phyloP scores from a whole-genome alignment of 2,888 invertebrate species.

The Lycophotia porphyrea region DNA sequence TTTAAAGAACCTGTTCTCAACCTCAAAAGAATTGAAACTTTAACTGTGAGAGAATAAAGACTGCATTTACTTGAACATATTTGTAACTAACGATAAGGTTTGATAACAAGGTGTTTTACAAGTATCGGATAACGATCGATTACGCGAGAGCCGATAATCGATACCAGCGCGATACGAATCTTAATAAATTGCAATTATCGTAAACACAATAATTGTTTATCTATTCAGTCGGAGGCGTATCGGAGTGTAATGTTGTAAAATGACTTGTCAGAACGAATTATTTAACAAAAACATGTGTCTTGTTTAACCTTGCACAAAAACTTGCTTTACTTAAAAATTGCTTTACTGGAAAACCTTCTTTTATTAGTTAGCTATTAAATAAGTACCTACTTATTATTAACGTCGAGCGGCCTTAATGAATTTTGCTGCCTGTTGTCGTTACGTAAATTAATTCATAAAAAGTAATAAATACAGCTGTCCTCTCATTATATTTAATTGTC shows the following conservation, averaged over 20 bases:
- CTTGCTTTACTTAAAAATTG: not conserved
- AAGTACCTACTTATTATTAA: not conserved
- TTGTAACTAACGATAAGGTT: conserved; percentile 50
- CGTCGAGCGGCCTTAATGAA: not conserved
- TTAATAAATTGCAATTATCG: conserved; percentile 62
- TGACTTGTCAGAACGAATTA: not conserved
- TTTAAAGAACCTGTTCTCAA: conserved; percentile 2
- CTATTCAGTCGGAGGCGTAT: conserved; percentile 12
- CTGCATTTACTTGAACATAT: not conserved
- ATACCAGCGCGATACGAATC: conserved; percentile 67
- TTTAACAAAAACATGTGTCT: conserved; percentile 6
- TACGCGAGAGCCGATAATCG: conserved; percentile 67
- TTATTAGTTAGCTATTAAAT: not conserved
- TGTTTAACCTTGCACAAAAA: not conserved
- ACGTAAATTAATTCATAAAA: not conserved
- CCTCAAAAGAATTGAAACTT: conserved; percentile 4
- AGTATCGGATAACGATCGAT: conserved; percentile 72
- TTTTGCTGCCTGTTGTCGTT: too few species aligned
- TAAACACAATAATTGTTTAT: conserved; percentile 58
- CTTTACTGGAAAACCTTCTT: not conserved
- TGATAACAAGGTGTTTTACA: conserved; percentile 71
- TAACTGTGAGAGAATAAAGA: not conserved
- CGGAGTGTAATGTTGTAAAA: not conserved
- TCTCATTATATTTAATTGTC: not conserved
- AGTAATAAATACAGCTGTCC: not conserved